Evolutionary conservation across 2,888 invertebrate genomes (phyloP).

Genomic region (Caenorhabditis sp.): DNA sequence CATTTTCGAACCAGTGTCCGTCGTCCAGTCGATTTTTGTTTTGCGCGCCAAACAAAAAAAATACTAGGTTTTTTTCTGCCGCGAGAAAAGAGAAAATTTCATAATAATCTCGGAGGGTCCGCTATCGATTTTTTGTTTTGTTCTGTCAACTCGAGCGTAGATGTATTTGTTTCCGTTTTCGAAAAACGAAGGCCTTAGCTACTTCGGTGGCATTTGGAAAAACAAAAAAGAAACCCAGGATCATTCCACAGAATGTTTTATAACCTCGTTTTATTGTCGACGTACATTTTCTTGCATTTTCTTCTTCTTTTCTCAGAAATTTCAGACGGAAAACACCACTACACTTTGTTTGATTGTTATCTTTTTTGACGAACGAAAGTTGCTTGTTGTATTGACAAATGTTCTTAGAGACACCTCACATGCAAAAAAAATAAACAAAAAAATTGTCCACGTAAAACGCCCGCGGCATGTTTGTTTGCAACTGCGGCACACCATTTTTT

Average conservation of each 20-base stretch:
- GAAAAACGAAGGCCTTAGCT: not conserved
- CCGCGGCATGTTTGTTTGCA: too few relatives aligned
- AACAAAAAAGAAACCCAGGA: too few relatives aligned
- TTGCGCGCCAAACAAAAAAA: not conserved
- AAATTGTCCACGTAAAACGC: too few relatives aligned
- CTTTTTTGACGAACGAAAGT: not conserved
- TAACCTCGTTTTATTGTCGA: not conserved
- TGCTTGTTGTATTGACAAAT: not conserved
- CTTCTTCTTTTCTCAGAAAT: not conserved
- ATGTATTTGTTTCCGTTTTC: not conserved
- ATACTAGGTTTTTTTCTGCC: not conserved
- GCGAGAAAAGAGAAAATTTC: not conserved
- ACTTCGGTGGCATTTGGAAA: not conserved
- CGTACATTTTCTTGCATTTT: too few relatives aligned
- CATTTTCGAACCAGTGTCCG: not conserved
- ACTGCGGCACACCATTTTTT: too few relatives aligned
- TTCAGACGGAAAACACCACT: too few relatives aligned
- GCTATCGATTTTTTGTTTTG: not conserved
- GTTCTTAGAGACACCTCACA: not conserved
- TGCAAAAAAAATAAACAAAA: too few relatives aligned
- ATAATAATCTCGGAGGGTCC: not conserved
- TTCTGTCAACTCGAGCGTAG: not conserved
- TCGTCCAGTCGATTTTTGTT: not conserved
- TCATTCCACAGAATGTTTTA: not conserved
- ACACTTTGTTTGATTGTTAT: not conserved